A percentile compares a stretch with the other conserved stretches of the same genome.
phyloP scores from a whole-genome alignment of 2,888 invertebrate species.

The Diaperis boleti region DNA sequence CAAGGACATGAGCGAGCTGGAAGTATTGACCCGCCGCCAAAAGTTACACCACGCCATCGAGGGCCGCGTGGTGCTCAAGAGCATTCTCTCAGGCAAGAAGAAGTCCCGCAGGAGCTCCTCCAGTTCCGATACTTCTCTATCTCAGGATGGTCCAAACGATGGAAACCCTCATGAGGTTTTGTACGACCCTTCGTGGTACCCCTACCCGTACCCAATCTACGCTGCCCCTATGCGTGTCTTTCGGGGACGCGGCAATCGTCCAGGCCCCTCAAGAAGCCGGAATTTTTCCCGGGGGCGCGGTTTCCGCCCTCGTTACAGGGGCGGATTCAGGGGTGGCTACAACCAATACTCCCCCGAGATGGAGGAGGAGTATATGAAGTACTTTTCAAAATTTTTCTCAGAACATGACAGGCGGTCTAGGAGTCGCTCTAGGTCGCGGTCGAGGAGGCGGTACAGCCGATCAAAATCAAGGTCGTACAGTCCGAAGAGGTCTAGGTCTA shows the following conservation, averaged over 20 bases:
- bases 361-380: slow-evolving; percentile 69
- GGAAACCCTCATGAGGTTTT: slow-evolving; percentile 9
- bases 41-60: slow-evolving; percentile 70
- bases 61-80: slow-evolving; percentile 66
- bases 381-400: slow-evolving; percentile 73
- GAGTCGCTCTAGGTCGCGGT: slow-evolving; percentile 46
- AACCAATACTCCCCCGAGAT: slow-evolving; percentile 54
- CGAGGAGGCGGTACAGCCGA: slow-evolving; percentile 43
- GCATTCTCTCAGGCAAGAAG: slow-evolving; percentile 54
- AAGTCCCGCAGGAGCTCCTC: slow-evolving; percentile 48
- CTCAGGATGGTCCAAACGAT: neutral
- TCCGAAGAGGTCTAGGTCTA: slow-evolving; percentile 43
- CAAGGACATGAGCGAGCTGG: slow-evolving; percentile 68
- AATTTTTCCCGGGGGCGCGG: slow-evolving; percentile 30
- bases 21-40: slow-evolving; percentile 68
- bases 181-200: slow-evolving; percentile 45
- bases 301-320: slow-evolving; percentile 54
- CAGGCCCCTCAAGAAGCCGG: slow-evolving; percentile 59
- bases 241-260: slow-evolving; percentile 35
- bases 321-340: slow-evolving; percentile 53
- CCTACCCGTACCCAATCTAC: slow-evolving; percentile 46
- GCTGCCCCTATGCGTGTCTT: slow-evolving; percentile 44
- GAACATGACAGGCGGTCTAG: slow-evolving; percentile 53
- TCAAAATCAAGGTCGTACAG: slow-evolving; percentile 47
- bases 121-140: slow-evolving; percentile 53